Evolutionary conservation across 2,113 vertebrate genomes (phyloP).

Genomic region (Regulus satrapa): DNA sequence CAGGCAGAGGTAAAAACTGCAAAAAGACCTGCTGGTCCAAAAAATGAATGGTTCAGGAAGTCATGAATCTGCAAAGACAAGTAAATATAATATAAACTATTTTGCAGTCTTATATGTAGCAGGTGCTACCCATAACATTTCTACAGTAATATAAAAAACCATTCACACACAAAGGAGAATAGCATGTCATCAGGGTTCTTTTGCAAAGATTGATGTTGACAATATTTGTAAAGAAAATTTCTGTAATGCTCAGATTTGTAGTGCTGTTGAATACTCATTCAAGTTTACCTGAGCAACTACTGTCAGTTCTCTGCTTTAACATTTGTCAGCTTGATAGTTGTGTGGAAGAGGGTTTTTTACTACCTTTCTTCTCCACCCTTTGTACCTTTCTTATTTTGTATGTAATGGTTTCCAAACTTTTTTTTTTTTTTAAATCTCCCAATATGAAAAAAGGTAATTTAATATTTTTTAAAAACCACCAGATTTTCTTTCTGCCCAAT

Average conservation of each 20-base stretch:
- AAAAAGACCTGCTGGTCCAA: neutral
- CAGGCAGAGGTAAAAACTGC: neutral
- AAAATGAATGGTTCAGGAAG: neutral
- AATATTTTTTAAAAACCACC: neutral
- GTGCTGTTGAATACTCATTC: neutral
- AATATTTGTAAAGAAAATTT: neutral
- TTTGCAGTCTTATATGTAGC: neutral
- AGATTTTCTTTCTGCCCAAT: neutral
- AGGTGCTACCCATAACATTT: neutral
- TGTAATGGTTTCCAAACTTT: neutral
- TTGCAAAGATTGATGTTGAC: neutral
- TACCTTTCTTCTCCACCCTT: rapidly evolving
- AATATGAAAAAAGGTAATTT: neutral
- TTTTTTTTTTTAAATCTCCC: neutral
- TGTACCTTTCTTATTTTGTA: neutral
- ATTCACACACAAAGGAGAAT: neutral
- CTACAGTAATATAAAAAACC: neutral
- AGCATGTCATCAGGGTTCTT: neutral
- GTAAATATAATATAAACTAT: neutral
- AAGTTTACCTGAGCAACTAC: neutral
- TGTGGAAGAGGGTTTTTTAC: neutral
- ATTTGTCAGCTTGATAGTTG: neutral
- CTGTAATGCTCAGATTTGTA: neutral
- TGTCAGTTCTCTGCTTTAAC: neutral
- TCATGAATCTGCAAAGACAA: neutral